Base-by-base conservation (phyloP, 2,888 invertebrate species). In the Cephus nigrinus region DNA sequence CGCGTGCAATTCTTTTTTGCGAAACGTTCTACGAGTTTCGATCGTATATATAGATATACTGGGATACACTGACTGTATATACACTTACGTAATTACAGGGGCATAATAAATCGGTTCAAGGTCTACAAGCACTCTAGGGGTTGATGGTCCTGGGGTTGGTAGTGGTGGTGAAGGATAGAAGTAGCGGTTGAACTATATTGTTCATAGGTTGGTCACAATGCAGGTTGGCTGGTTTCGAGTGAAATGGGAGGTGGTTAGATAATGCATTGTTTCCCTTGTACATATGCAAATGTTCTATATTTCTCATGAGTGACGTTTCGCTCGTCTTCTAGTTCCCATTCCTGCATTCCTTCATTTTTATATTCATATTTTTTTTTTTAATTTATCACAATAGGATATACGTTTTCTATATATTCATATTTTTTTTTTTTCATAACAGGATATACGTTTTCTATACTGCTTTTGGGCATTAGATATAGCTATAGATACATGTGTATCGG, bases 351-450 rank as follows among this genome's bases (percentile, higher is more conserved):
- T 2, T 23, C 5, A 9, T 55, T 55, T 2, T 23, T 23, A 55
- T 5, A 55, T 82, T 79, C 71, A 76, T 78, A 76, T 74, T 35
- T 3, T 12, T 35, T 35, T 11, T 12, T 35, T 3, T 31, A 12
- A 35, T 35, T 35, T 35, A 12, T 12, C 0, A 12, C 12, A 35
- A 35, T 3, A 35, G 12, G 35, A 12, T 35, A 12, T 55, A 9
- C 23, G 0, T 55, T 23, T 23, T 0, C 15, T 2, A 9, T 9
- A 9, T 5, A 55, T 82, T 79, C 71, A 76, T 78, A 76, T 74
- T 35, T 3, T 12, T 35, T 35, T 11, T 12, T 35, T 3, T 31
- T 12, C 0, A 12, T 12, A 35, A 35, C 1, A 35, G 12, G 35
- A 12, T 35, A 12, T 55, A 9, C 23, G 0, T 55, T 23, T 23